phyloP scores from a whole-genome alignment of 2,113 vertebrate genomes.

The Gambusia holbrooki region DNA sequence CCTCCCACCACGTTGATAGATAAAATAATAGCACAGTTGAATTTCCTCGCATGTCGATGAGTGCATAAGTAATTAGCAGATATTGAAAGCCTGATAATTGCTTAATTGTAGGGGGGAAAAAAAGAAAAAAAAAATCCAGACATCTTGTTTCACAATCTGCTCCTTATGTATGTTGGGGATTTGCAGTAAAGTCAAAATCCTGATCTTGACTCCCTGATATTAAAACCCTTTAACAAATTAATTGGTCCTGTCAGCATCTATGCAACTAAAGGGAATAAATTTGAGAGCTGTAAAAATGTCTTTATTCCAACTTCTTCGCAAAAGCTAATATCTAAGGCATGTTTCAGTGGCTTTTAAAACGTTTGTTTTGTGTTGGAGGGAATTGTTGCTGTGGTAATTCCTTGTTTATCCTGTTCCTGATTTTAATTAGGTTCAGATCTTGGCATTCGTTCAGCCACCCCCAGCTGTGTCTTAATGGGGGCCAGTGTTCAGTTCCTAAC shows the following conservation, averaged over 20 bases:
- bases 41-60: too few species aligned
- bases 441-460: conserved; percentile 45
- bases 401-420: conserved; percentile 43
- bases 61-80: neutral
- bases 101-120: too few species aligned
- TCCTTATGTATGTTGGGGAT: too few species aligned
- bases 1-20: too few species aligned
- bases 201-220: neutral
- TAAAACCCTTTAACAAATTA: neutral
- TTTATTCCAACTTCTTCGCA: too few species aligned
- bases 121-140: too few species aligned
- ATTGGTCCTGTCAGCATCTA: too few species aligned
- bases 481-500: conserved; percentile 24
- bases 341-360: neutral
- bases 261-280: too few species aligned
- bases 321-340: neutral
- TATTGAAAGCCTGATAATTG: neutral
- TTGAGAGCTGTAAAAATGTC: too few species aligned
- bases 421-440: conserved; percentile 41
- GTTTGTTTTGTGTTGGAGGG: conserved; percentile 6
- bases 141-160: too few species aligned
- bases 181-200: neutral
- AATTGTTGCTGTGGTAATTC: conserved; percentile 34
- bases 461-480: conserved; percentile 67
- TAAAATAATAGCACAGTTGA: too few species aligned